These are phyloP conservation scores for Sciaenops ocellatus DNA, from an alignment of 2,797 vertebrate species.

Conservation along the genomic window DNA sequence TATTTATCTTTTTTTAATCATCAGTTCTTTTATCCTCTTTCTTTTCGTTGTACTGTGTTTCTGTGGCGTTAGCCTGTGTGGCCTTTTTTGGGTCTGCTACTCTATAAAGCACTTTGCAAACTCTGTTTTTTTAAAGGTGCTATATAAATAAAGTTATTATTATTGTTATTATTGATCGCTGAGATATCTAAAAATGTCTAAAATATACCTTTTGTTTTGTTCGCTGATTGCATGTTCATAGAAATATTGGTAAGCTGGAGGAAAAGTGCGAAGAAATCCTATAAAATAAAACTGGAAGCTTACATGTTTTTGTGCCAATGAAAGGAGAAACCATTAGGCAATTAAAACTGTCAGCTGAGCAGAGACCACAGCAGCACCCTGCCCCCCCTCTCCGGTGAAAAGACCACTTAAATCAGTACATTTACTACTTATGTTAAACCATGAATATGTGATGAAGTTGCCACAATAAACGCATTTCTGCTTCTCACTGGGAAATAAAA, in stretches of 20 bases:
- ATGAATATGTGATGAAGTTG: slow-evolving; percentile 99
- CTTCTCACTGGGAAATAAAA: slow-evolving; percentile 99
- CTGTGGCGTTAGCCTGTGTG: no score
- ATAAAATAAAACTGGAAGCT: slow-evolving; percentile 70
- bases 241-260: slow-evolving; percentile 14
- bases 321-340: slow-evolving; percentile 90
- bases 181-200: background rate
- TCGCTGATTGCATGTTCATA: background rate
- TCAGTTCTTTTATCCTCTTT: no score
- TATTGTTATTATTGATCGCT: background rate
- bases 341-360: slow-evolving; percentile 99
- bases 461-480: slow-evolving; percentile 98
- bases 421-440: slow-evolving; percentile 99
- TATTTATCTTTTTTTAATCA: no score
- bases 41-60: no score
- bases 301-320: slow-evolving; percentile 76
- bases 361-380: slow-evolving; percentile 84
- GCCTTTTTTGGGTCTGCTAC: no score
- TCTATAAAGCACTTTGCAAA: no score
- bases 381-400: slow-evolving; percentile 81
- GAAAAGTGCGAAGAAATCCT: background rate
- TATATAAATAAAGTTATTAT: no score
- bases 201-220: background rate
- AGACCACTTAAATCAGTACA: slow-evolving; percentile 99
- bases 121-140: no score